phyloP scores from a whole-genome alignment of 2,797 vertebrate species.

The Eutrigla gurnardus region DNA sequence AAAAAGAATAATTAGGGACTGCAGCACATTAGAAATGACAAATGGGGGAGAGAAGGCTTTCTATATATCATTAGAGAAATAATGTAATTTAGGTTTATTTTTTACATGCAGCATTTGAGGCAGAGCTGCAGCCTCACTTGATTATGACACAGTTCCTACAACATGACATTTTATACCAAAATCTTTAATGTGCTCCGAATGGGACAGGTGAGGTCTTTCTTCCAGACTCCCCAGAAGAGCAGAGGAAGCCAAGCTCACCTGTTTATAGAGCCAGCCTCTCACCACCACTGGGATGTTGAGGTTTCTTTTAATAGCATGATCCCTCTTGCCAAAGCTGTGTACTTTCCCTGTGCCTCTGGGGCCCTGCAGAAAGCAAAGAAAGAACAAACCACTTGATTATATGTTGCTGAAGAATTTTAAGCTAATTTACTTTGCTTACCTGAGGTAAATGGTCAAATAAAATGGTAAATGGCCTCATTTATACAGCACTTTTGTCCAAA shows the following conservation, averaged over 20 bases:
- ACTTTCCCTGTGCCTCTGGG: slow-evolving; percentile 88
- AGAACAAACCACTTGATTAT: slow-evolving; percentile 23
- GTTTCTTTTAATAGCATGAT: slow-evolving; percentile 96
- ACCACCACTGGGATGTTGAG: slow-evolving; percentile 95
- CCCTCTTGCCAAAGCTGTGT: slow-evolving; percentile 97
- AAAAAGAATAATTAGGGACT: slow-evolving; percentile 30
- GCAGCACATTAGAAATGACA: slow-evolving; percentile 20
- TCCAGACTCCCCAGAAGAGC: neutral
- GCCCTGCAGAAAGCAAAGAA: slow-evolving; percentile 77
- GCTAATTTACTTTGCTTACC: slow-evolving; percentile 5
- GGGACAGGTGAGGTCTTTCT: neutral
- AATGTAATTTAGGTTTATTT: slow-evolving; percentile 16
- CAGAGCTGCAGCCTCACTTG: slow-evolving; percentile 8
- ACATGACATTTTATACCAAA: neutral
- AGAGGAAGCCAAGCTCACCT: slow-evolving; percentile 82
- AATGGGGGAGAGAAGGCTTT: neutral
- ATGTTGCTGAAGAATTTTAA: slow-evolving; percentile 14
- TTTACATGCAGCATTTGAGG: slow-evolving; percentile 12
- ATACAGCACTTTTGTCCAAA: too few species aligned
- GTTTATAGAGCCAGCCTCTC: slow-evolving; percentile 98
- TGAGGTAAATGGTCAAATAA: neutral
- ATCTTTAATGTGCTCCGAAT: neutral
- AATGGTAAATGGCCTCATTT: too few species aligned
- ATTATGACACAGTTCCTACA: neutral
- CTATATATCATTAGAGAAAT: slow-evolving; percentile 45